These are phyloP conservation scores for Axea sp. DNA, from an alignment of 2,888 invertebrate genomes.

Conservation along the genomic window DNA sequence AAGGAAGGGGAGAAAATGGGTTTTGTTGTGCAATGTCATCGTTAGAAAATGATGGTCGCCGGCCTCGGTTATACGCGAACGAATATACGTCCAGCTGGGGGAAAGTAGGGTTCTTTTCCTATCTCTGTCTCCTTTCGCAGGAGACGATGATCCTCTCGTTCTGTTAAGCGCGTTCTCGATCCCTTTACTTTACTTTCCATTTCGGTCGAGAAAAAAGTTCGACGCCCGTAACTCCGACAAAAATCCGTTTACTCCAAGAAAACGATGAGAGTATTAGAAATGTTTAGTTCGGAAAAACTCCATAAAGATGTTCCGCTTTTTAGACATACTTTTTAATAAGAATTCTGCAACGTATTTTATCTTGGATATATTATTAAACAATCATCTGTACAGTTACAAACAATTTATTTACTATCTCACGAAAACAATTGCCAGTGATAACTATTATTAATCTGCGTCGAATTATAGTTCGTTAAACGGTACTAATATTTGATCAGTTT, in stretches of 20 bases:
- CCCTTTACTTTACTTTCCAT: conserved; percentile 57
- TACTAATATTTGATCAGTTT: too few relatives aligned
- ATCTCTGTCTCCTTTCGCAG: conserved; percentile 29
- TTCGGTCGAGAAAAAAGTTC: conserved; percentile 45
- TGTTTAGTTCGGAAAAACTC: conserved; percentile 16
- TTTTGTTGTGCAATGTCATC: conserved; percentile 29
- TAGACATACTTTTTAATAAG: too few relatives aligned
- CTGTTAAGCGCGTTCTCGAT: conserved; percentile 40
- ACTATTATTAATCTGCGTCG: too few relatives aligned
- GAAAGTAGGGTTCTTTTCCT: conserved; percentile 39
- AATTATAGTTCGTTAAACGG: too few relatives aligned
- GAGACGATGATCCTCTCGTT: conserved; percentile 42
- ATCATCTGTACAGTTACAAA: too few relatives aligned
- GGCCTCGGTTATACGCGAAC: conserved; percentile 40
- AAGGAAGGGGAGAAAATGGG: conserved; percentile 25
- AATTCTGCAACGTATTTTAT: too few relatives aligned
- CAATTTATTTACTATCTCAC: too few relatives aligned
- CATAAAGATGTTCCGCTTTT: conserved; percentile 18
- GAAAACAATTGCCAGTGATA: too few relatives aligned
- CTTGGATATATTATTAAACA: too few relatives aligned
- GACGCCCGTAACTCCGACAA: conserved; percentile 26
- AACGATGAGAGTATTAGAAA: conserved; percentile 36
- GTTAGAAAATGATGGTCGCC: conserved; percentile 38
- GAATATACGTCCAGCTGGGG: conserved; percentile 37
- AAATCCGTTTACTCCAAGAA: conserved; percentile 37